phyloP scores from a whole-genome alignment of 1,140 invertebrate species.

The Camponotus floridanus region DNA sequence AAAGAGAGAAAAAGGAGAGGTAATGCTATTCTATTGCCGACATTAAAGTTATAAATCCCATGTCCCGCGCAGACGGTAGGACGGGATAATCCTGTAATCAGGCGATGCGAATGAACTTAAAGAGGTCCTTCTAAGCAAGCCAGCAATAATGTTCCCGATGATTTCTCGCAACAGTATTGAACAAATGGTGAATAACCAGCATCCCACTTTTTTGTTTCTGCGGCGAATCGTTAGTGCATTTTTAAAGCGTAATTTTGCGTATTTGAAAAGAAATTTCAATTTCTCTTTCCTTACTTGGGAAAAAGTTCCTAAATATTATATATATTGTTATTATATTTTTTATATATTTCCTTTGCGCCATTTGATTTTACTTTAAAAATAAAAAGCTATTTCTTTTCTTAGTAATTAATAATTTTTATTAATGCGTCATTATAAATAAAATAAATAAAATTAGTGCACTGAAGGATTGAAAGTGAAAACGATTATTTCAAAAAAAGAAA shows the following conservation, averaged over 20 bases:
- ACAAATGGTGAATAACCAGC: conserved; percentile 21
- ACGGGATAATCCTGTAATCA: conserved; percentile 67
- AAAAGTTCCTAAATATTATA: not conserved
- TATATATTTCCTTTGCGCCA: not conserved
- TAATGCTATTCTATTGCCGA: conserved; percentile 67
- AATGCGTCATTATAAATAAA: not conserved
- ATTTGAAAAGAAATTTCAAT: not conserved
- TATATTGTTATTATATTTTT: conserved; percentile 9
- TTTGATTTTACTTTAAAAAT: not conserved
- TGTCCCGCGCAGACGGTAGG: conserved; percentile 51
- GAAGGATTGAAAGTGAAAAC: conserved; percentile 10
- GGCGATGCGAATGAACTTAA: conserved; percentile 67
- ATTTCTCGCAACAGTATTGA: not conserved
- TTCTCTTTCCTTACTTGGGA: not conserved
- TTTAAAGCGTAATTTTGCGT: not conserved
- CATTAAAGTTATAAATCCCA: conserved; percentile 72
- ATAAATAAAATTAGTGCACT: not conserved
- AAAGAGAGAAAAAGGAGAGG: not conserved
- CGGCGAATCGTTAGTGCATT: not conserved
- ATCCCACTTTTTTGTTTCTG: not conserved
- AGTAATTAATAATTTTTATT: not conserved
- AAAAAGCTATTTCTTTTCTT: not conserved
- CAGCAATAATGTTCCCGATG: conserved; percentile 15
- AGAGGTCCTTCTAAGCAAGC: conserved; percentile 8
- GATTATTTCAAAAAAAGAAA: not conserved